phyloP scores from a whole-genome alignment of 2,888 invertebrate genomes.

The Habroteleia sp. region DNA sequence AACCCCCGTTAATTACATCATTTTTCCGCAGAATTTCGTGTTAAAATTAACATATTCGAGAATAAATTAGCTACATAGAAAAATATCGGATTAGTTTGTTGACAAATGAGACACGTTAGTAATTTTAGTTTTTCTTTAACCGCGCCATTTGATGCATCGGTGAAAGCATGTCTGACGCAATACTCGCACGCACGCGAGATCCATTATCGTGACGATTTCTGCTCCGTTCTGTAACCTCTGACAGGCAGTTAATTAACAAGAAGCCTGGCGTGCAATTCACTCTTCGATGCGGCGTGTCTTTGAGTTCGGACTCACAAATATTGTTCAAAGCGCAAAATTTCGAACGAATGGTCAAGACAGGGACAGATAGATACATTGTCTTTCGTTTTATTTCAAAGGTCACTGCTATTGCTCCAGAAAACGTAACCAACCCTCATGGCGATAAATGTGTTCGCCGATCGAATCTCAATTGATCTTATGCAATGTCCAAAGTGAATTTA shows the following conservation, averaged over 20 bases:
- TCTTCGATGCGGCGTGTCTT: conserved; percentile 11
- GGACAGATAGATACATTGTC: conserved; percentile 29
- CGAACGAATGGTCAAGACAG: conserved; percentile 21
- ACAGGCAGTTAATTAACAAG: conserved; percentile 54
- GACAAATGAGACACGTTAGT: conserved; percentile 17
- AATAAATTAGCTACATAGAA: conserved; percentile 14
- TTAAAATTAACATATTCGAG: conserved; percentile 18
- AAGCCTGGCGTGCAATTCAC: conserved; percentile 30
- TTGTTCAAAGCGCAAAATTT: conserved; percentile 35
- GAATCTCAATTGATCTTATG: conserved; percentile 65
- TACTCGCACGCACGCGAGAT: conserved; percentile 62
- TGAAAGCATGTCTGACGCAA: conserved; percentile 63
- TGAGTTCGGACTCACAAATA: conserved; percentile 17
- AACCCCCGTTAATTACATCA: conserved; percentile 2
- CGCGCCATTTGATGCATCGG: conserved; percentile 55
- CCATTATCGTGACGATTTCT: conserved; percentile 64
- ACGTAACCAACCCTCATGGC: conserved; percentile 60
- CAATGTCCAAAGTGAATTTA: conserved; percentile 65
- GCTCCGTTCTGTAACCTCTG: conserved; percentile 59
- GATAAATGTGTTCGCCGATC: conserved; percentile 62
- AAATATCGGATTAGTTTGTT: conserved; percentile 26
- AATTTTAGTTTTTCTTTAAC: conserved; percentile 25
- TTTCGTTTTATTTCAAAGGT: conserved; percentile 58
- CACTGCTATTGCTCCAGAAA: conserved; percentile 66
- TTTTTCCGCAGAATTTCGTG: conserved; percentile 20